Base-by-base conservation (phyloP, 2,113 vertebrate species). In the Charadrius vociferus region DNA sequence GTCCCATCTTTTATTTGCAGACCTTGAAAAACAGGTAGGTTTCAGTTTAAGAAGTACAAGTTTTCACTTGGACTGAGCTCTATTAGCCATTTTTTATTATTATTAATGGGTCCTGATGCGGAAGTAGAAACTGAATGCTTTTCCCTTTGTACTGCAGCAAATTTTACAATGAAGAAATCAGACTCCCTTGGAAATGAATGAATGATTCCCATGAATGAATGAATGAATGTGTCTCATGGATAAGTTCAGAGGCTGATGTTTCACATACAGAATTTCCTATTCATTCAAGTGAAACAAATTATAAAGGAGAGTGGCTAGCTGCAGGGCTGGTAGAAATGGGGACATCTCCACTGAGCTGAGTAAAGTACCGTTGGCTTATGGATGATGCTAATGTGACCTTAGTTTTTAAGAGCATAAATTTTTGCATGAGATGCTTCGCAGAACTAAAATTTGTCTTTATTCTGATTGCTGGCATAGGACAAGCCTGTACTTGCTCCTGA, bases 401-500 rank as follows among this genome's bases (percentile, higher is more conserved):
- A 65, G 27, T 37, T 85, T 85, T 87, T 47, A 82, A 78, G 37
- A 70, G 47, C 34, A 27, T 36, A 47, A 30, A 1, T 78, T 61
- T 94, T 91, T 70, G 26, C 52, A 62, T 86, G 41, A 93, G 63
- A 32, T 67, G 47, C 43, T 94, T 90, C 66, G 43, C 43, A 71
- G 85, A 91, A 83, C 30, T 97, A 68, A 93, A 53, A 59, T 63
- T 53, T 12, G 10, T 81, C 88, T 95, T 70, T 91, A 34, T 80
- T 89, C 89, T 95, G 16, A 80, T 97, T 87, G 97, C 79, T 72
- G 67, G 80, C 87, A 53, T 94, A 99, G 99, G 99, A 99, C 93
- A 99, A 99, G 84, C 98, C 99, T 32, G 87, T 99, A 88, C 97
- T 99, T 96, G 99, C 99, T 88, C 99, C 99, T 12, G 99, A 99